Conservation (phyloP, 1,140 invertebrate genomes). For the Hestina assimilis region DNA sequence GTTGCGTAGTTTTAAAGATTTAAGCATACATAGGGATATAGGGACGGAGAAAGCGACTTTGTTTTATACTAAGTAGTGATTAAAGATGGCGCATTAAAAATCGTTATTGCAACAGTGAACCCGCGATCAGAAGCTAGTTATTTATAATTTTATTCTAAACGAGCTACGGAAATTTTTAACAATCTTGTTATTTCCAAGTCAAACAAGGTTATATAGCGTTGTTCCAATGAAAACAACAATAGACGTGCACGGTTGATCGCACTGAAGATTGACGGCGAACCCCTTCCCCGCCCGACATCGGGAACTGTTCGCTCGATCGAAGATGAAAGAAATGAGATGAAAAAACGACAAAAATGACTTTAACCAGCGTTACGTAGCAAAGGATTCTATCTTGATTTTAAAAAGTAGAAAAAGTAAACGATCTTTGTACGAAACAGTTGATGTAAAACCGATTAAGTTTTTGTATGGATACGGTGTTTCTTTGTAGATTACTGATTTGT, state of each 20-base stretch:
- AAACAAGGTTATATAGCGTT: neutral
- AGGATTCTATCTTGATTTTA: neutral
- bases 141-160: no score
- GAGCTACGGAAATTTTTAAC: no score
- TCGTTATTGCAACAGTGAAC: no score
- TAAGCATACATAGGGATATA: no score
- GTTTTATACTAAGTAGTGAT: no score
- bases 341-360: constrained; percentile 7
- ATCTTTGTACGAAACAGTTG: neutral
- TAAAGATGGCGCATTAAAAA: no score
- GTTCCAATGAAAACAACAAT: constrained; percentile 12
- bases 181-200: neutral
- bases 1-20: no score
- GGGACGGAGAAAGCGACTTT: no score
- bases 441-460: neutral
- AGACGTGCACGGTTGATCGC: constrained; percentile 13
- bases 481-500: no score
- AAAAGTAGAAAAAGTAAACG: neutral
- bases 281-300: neutral
- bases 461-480: no score
- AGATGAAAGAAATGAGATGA: constrained; percentile 10
- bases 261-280: neutral
- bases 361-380: constrained; percentile 6
- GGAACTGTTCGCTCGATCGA: constrained; percentile 9
- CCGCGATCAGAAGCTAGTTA: no score